Base-by-base conservation (phyloP, 2,888 invertebrate genomes). In the Spilarctia lutea region DNA sequence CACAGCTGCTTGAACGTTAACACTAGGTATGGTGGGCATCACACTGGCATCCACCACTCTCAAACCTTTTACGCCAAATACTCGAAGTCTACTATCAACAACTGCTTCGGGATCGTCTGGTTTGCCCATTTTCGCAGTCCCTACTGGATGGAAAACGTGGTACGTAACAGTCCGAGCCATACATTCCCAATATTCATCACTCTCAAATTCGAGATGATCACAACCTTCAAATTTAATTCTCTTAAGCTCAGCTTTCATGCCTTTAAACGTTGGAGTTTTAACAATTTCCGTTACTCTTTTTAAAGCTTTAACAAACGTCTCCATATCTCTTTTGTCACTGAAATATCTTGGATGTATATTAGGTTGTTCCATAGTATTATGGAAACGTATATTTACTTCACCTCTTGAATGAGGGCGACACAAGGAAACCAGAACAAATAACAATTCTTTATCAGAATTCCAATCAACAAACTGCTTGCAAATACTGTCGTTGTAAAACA, bases 1-100 rank as follows among this genome's bases (percentile, higher is more conserved):
- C 1, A 91, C 90, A 8, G 95, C 91, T 65, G 94, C 94, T 75
- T 95, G 94, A 1, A 91, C 92, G 79, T 95, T 95, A 0, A 93
- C 92, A 84, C 95, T 95, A 0, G 94, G 90, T 79, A 94, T 94
- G 0, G 93, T 94, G 0, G 95, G 94, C 94, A 95, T 95, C 13
- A 95, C 79, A 80, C 95, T 95, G 3, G 95, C 95, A 79, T 95
- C 95, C 0, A 92, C 92, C 0, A 95, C 90, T 79, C 95, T 89
- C 39, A 95, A 76, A 2, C 91, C 86, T 52, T 89, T 85, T 2
- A 94, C 79, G 69, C 93, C 93, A 42, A 85, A 81, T 0, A 95
- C 93, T 77, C 84, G 90, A 2, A 95, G 81, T 79, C 87, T 89
- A 72, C 81, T 89, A 77, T 93, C 90, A 13, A 95, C 92, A 72